Evolutionary conservation across 2,113 vertebrate species (phyloP).

Genomic region (Dissostichus mawsoni): DNA sequence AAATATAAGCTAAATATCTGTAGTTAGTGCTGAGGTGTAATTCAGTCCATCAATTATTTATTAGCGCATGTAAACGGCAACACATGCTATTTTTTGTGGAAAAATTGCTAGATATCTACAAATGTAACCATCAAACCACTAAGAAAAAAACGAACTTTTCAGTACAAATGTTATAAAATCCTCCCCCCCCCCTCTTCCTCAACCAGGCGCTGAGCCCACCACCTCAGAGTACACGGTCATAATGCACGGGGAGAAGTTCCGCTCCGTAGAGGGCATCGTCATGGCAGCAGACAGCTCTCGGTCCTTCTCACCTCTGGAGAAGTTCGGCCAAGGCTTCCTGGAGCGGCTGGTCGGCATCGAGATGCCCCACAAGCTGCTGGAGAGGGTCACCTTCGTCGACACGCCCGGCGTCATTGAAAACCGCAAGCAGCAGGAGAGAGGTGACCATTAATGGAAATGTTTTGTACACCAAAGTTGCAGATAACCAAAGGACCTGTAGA

Average conservation of each 20-base stretch:
- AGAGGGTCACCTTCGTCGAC: slow-evolving; percentile 95
- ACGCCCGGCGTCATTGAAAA: slow-evolving; percentile 98
- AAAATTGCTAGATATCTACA: background rate
- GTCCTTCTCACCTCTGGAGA: slow-evolving; percentile 96
- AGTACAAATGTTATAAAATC: background rate
- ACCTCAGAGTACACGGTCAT: slow-evolving; percentile 98
- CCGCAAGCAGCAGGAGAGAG: slow-evolving; percentile 99
- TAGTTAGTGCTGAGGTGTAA: background rate
- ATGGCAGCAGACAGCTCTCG: slow-evolving; percentile 97
- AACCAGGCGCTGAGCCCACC: slow-evolving; percentile 95
- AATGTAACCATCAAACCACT: background rate
- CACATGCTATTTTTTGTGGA: background rate
- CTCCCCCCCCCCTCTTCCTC: background rate
- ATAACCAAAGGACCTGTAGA: background rate
- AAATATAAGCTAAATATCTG: no score
- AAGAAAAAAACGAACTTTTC: background rate
- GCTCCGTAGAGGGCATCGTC: slow-evolving; percentile 94
- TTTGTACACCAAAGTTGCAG: background rate
- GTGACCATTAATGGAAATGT: slow-evolving; percentile 67
- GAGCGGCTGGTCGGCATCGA: slow-evolving; percentile 96
- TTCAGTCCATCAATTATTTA: background rate
- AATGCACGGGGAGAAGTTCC: slow-evolving; percentile 95
- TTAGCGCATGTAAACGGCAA: background rate
- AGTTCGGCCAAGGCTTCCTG: slow-evolving; percentile 97
- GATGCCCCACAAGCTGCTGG: slow-evolving; percentile 96